phyloP scores from a whole-genome alignment of 2,113 vertebrate species.

The Cariama cristata region DNA sequence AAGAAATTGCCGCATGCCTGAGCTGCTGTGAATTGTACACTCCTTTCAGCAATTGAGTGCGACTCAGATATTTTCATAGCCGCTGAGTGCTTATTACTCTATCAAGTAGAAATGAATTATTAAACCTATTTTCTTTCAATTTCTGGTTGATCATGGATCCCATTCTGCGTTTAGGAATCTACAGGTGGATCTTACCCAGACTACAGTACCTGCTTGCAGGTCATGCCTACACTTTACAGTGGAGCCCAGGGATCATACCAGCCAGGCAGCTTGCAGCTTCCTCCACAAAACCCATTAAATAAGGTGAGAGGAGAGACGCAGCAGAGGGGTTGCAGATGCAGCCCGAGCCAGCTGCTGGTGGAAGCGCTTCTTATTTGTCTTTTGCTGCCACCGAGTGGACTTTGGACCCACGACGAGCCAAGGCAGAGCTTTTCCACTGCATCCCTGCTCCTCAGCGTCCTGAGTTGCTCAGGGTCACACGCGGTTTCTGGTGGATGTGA shows the following conservation, averaged over 20 bases:
- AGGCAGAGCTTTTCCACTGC: neutral
- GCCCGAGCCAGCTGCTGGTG: neutral
- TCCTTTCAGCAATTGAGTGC: neutral
- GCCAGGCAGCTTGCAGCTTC: slow-evolving; percentile 69
- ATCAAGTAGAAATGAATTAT: neutral
- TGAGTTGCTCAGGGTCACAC: neutral
- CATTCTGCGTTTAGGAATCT: slow-evolving; percentile 59
- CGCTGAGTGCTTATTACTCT: neutral
- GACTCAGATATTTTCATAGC: neutral
- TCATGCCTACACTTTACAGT: slow-evolving; percentile 80
- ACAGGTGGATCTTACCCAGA: slow-evolving; percentile 71
- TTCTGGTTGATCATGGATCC: neutral
- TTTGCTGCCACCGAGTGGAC: slow-evolving; percentile 68
- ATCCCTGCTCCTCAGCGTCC: neutral
- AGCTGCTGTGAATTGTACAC: neutral
- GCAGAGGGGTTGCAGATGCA: neutral
- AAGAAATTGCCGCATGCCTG: neutral
- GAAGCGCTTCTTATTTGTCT: neutral
- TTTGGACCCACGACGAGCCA: neutral
- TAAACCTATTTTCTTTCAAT: neutral
- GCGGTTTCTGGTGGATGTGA: fast-evolving
- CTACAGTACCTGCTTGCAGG: slow-evolving; percentile 82
- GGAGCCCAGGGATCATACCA: slow-evolving; percentile 73
- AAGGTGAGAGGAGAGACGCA: slow-evolving; percentile 73
- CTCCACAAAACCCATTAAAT: slow-evolving; percentile 56